phyloP scores from a whole-genome alignment of 2,797 vertebrate species.

The Macroramphosus scolopax region DNA sequence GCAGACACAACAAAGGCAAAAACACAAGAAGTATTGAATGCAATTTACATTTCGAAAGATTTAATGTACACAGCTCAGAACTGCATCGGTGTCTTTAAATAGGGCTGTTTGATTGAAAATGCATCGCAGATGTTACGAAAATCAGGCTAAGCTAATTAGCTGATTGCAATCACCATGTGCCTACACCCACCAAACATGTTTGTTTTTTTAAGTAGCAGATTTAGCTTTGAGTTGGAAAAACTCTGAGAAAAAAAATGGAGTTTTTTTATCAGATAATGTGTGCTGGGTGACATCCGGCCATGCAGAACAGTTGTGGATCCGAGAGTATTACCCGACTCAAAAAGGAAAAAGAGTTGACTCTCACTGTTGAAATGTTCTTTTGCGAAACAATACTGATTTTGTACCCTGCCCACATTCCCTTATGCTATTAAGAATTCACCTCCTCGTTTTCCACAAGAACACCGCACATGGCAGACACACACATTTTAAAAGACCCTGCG shows the following conservation, averaged over 20 bases:
- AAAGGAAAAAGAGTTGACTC: constrained; percentile 33
- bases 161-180: constrained; percentile 62
- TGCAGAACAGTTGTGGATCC: constrained; percentile 38
- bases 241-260: constrained; percentile 55
- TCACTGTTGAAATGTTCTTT: constrained; percentile 23
- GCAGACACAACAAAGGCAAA: constrained; percentile 46
- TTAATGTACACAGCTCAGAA: constrained; percentile 13
- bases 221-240: constrained; percentile 59
- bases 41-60: constrained; percentile 22
- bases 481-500: constrained; percentile 41
- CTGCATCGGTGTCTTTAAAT: constrained; percentile 9
- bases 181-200: not conserved
- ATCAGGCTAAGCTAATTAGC: constrained; percentile 62
- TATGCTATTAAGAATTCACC: constrained; percentile 50
- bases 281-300: constrained; percentile 54
- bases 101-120: constrained; percentile 39
- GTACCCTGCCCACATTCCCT: constrained; percentile 58
- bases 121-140: constrained; percentile 57
- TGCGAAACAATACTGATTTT: constrained; percentile 56
- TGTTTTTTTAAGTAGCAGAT: constrained; percentile 27
- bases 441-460: constrained; percentile 39
- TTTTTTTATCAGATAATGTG: constrained; percentile 62
- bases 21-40: constrained; percentile 14
- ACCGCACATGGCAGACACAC: constrained; percentile 8
- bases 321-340: constrained; percentile 43